These are phyloP conservation scores for Pipistrellus kuhlii DNA, from an alignment of 2,797 vertebrate genomes.

Conservation along the genomic window DNA sequence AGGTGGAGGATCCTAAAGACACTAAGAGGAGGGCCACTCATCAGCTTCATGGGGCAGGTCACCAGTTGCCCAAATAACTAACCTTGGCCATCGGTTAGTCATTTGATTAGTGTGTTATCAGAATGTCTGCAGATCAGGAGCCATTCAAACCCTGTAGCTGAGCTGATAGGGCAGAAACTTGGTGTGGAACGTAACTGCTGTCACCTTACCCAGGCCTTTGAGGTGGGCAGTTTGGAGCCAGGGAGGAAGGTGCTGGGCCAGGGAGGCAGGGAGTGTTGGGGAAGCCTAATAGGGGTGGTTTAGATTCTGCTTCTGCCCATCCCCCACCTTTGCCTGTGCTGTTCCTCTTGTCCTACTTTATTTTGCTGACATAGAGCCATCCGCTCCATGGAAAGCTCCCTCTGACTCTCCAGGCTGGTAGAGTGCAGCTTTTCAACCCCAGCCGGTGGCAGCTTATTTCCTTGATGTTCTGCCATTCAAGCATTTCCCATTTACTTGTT, in stretches of 20 bases:
- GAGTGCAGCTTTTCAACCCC: background rate
- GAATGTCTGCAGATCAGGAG: background rate
- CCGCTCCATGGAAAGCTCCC: background rate
- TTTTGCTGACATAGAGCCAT: background rate
- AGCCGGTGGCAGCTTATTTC: background rate
- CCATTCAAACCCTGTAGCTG: background rate
- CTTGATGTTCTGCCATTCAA: background rate
- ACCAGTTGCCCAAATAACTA: background rate
- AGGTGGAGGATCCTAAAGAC: background rate
- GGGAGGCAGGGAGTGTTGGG: rapidly evolving
- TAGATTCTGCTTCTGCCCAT: too few relatives aligned
- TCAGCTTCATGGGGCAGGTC: background rate
- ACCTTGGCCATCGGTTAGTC: background rate
- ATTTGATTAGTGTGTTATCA: background rate
- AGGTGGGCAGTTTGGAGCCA: background rate
- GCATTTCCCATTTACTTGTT: background rate
- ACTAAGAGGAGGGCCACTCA: background rate
- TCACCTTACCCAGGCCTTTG: background rate
- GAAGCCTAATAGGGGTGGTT: background rate
- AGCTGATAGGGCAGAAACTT: background rate
- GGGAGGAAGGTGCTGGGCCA: background rate
- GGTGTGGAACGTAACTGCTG: background rate
- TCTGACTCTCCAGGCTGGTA: background rate
- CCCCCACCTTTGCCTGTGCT: background rate
- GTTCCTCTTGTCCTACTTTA: background rate